Base-by-base conservation (phyloP, 2,113 vertebrate species). In the Xenopus tropicalis region DNA sequence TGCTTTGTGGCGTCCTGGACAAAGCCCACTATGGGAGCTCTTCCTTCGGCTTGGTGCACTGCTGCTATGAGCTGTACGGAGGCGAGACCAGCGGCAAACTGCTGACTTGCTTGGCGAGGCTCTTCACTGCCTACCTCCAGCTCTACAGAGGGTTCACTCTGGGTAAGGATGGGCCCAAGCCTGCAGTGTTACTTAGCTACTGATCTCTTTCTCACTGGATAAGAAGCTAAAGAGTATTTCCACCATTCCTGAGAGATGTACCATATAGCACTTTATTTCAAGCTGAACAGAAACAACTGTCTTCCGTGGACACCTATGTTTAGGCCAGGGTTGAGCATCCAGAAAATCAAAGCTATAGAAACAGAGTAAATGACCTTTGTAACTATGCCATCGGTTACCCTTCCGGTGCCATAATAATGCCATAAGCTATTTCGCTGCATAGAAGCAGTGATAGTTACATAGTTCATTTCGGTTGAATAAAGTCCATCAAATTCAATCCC, bases 11-110 rank as follows among this genome's bases (percentile, higher is more conserved):
- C 0, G 93, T 99, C 63, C 79, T 99, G 85, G 97, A 99, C 88
- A 99, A 99, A 82, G 96, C 97, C 0, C 97, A 99, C 80, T 98
- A 98, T 0, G 97, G 97, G 72, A 98, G 96, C 83, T 98, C 97
- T 0, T 92, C 94, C 43, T 98, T 96, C 0, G 94, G 97, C 23
- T 85, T 99, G 79, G 96, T 99, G 0, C 97, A 99, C 87, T 98
- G 96, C 80, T 98, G 96, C 83, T 94, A 97, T 2, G 96, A 99
- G 80, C 89, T 98, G 63, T 99, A 99, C 0, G 97, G 97, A 2
- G 97, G 97, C 0, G 81, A 88, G 78, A 95, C 92, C 48, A 95
- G 96, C 1, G 96, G 96, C 19, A 93, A 91, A 3, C 91, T 98
- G 44, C 93, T 99, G 23, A 97, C 94, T 0, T 97, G 94, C 43